These are phyloP conservation scores for Eulithis testata DNA, from an alignment of 2,888 invertebrate species.

Conservation along the genomic window DNA sequence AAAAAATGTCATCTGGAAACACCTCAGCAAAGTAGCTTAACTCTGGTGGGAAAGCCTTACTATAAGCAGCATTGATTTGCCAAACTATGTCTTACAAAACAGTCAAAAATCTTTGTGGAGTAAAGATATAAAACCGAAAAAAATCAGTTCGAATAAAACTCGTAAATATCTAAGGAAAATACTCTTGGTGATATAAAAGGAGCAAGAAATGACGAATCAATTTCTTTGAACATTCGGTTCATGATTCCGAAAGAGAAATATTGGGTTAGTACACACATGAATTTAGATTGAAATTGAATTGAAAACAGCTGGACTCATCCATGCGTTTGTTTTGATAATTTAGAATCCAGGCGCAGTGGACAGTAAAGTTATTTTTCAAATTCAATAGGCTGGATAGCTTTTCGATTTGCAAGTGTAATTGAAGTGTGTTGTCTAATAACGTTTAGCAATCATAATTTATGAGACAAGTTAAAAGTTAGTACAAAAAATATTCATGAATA, in stretches of 20 bases:
- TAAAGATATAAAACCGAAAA: background rate
- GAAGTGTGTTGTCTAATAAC: no score
- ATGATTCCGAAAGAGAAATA: conserved; percentile 13
- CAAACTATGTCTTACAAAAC: no score
- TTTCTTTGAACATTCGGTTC: conserved; percentile 15
- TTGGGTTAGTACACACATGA: conserved; percentile 6
- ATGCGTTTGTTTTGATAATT: conserved; percentile 27
- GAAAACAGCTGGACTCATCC: conserved; percentile 19
- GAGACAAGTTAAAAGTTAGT: no score
- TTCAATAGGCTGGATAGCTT: conserved; percentile 9
- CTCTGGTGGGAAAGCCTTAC: no score
- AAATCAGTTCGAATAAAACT: background rate
- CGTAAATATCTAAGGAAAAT: no score
- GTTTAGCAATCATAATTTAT: no score
- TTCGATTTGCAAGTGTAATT: background rate
- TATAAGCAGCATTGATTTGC: no score
- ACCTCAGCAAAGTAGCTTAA: no score
- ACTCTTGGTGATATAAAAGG: conserved; percentile 6
- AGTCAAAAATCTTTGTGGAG: no score
- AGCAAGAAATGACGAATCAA: conserved; percentile 9
- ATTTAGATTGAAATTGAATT: conserved; percentile 22
- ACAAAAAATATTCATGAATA: no score
- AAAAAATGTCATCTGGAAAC: no score
- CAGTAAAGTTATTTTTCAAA: conserved; percentile 18
- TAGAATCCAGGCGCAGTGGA: conserved; percentile 9